These are phyloP conservation scores for Spheniscus humboldti DNA, from an alignment of 2,797 vertebrate genomes.

Conservation along the genomic window DNA sequence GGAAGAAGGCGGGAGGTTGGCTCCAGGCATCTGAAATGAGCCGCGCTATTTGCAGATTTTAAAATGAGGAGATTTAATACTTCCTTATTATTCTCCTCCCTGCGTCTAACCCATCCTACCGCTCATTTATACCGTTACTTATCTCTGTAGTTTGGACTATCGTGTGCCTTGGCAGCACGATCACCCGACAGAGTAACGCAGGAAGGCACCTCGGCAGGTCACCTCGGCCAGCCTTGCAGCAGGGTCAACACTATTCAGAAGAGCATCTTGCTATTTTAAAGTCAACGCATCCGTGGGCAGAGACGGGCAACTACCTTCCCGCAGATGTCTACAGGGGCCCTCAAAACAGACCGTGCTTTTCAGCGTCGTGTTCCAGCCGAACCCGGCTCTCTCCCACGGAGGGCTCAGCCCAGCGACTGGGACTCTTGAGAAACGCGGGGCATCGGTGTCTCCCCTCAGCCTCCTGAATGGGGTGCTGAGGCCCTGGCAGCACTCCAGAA, in stretches of 20 bases:
- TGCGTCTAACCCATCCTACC: neutral
- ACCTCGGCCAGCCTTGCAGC: neutral
- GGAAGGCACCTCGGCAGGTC: neutral
- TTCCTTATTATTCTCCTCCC: neutral
- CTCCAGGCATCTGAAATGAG: neutral
- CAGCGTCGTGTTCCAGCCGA: no score
- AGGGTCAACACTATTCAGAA: neutral
- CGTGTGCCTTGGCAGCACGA: neutral
- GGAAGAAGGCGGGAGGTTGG: neutral
- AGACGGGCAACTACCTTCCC: neutral
- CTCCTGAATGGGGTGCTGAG: neutral
- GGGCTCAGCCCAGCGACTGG: neutral
- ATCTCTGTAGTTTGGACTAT: neutral
- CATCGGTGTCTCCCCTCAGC: no score
- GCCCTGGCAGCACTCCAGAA: neutral
- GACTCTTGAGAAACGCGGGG: neutral
- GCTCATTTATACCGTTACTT: neutral
- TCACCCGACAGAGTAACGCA: neutral
- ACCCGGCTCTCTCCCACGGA: neutral
- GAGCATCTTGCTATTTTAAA: neutral
- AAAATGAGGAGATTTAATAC: neutral
- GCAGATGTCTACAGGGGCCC: neutral
- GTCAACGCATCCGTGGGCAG: neutral
- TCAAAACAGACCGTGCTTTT: neutral
- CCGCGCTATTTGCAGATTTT: neutral